phyloP scores from a whole-genome alignment of 1,140 invertebrate species.

The Oncopeltus fasciatus region DNA sequence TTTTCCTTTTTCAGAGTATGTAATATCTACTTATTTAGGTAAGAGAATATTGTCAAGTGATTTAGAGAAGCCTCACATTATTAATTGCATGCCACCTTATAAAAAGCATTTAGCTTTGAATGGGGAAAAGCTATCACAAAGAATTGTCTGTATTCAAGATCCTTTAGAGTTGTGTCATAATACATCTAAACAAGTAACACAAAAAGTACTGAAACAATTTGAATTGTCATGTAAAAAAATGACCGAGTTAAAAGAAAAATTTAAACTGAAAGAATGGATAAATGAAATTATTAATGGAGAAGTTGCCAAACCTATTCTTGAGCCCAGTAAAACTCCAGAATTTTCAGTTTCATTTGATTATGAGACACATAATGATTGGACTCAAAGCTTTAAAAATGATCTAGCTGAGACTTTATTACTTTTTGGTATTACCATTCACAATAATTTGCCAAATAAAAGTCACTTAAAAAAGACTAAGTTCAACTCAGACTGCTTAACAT shows the following conservation, averaged over 20 bases:
- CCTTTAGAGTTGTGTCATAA: slow-evolving; percentile 2
- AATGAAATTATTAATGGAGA: neutral
- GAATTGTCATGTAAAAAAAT: neutral
- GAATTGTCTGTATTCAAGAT: slow-evolving; percentile 3
- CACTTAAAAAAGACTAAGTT: too few species aligned
- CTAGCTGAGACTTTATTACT: too few species aligned
- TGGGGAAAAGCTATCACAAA: neutral
- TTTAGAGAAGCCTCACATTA: neutral
- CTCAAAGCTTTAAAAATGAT: too few species aligned
- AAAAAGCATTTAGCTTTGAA: neutral
- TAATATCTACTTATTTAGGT: slow-evolving; percentile 8
- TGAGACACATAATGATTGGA: too few species aligned
- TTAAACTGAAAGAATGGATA: neutral
- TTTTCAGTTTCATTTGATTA: too few species aligned
- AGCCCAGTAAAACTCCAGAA: too few species aligned
- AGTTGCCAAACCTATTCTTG: neutral
- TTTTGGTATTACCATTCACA: too few species aligned
- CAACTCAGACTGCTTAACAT: too few species aligned
- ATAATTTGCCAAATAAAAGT: too few species aligned
- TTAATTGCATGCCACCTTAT: neutral
- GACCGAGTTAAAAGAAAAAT: neutral
- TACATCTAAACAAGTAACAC: neutral
- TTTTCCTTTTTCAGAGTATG: slow-evolving; percentile 6
- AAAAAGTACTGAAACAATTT: neutral
- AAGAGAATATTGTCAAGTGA: neutral